phyloP scores from a whole-genome alignment of 1,140 invertebrate species.

The Ylistrum balloti region DNA sequence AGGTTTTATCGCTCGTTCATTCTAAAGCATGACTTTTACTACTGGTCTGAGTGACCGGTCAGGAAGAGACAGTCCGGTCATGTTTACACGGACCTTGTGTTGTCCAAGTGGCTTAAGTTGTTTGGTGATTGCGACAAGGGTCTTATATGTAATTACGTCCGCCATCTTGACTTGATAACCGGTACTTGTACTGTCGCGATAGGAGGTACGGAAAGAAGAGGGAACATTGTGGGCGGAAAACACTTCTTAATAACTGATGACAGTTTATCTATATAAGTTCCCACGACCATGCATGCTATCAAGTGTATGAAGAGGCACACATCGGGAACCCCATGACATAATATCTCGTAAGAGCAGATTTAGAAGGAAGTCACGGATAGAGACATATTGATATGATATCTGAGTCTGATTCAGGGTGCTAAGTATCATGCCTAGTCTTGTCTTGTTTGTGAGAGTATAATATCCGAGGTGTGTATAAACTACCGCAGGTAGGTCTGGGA shows the following conservation, averaged over 20 bases:
- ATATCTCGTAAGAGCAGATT: background rate
- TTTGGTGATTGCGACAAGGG: slow-evolving; percentile 2
- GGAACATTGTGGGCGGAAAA: slow-evolving; percentile 7
- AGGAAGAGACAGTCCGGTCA: background rate
- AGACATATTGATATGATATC: slow-evolving; percentile 11
- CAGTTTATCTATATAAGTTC: background rate
- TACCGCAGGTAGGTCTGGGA: background rate
- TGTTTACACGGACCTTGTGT: background rate
- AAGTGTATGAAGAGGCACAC: background rate
- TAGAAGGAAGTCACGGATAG: background rate
- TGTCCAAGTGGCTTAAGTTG: background rate
- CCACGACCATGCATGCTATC: background rate
- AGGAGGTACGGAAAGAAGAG: background rate
- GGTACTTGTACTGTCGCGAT: background rate
- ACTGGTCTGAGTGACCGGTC: background rate
- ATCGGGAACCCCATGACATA: background rate
- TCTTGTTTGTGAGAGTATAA: slow-evolving; percentile 15
- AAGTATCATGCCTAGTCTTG: slow-evolving; percentile 3
- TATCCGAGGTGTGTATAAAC: background rate
- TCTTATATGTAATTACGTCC: slow-evolving; percentile 11
- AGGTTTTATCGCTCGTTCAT: background rate
- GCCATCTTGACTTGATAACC: slow-evolving; percentile 38
- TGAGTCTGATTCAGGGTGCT: background rate
- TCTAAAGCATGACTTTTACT: background rate
- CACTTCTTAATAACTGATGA: background rate